phyloP scores from a whole-genome alignment of 2,797 vertebrate genomes.

The Lindbergichthys nudifrons region DNA sequence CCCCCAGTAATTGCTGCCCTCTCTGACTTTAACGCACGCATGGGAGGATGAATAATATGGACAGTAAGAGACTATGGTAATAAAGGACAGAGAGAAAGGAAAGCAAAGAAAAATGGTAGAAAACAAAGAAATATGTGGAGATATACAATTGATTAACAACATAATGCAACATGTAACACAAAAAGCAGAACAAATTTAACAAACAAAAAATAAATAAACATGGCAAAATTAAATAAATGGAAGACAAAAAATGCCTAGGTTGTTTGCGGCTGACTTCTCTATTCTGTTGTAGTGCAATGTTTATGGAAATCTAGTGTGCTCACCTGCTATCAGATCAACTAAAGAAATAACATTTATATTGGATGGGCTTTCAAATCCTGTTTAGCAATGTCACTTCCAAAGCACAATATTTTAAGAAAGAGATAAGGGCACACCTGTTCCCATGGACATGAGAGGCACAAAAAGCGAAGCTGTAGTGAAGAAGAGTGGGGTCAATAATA shows the following conservation, averaged over 20 bases:
- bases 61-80: conserved; percentile 86
- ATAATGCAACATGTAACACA: conserved; percentile 37
- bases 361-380: not conserved
- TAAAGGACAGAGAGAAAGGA: conserved; percentile 77
- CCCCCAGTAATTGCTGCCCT: conserved; percentile 93
- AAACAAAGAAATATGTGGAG: conserved; percentile 78
- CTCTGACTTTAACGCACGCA: conserved; percentile 94
- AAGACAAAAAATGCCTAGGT: conserved; percentile 28
- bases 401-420: conserved; percentile 25
- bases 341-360: not conserved
- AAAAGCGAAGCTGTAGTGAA: conserved; percentile 99
- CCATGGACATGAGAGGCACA: conserved; percentile 98
- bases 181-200: conserved; percentile 37
- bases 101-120: conserved; percentile 78
- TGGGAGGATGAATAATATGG: conserved; percentile 86
- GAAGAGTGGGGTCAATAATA: conserved; percentile 97
- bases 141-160: conserved; percentile 59
- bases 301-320: not conserved
- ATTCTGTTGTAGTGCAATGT: conserved; percentile 4
- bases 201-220: conserved; percentile 40
- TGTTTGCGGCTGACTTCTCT: not conserved
- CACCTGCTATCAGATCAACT: not conserved
- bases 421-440: conserved; percentile 90
- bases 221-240: conserved; percentile 42
- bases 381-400: conserved; percentile 3